A percentile compares a stretch with the other conserved stretches of the same genome.
Evolutionary conservation across 2,888 invertebrate genomes (phyloP).

Genomic region (Boloria euphrosyne): DNA sequence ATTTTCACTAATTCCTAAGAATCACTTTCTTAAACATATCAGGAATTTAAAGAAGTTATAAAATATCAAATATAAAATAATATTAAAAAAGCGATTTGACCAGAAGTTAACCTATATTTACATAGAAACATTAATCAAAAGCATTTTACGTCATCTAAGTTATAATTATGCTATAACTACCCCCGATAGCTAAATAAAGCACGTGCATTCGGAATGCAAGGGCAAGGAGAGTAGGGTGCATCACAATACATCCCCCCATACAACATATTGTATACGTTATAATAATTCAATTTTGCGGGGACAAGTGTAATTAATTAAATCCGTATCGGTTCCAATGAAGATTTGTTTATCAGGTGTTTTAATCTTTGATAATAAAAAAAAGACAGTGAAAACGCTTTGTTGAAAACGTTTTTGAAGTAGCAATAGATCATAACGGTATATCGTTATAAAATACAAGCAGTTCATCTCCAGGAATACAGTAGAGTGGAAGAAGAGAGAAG

Average conservation of each 20-base stretch:
- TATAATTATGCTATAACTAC: constrained; percentile 47
- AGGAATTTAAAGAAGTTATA: no score
- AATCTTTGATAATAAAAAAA: constrained; percentile 17
- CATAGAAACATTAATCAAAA: constrained; percentile 40
- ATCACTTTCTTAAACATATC: no score
- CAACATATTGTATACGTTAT: constrained; percentile 55
- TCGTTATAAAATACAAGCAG: no score
- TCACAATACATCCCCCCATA: constrained; percentile 48
- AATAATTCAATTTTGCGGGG: constrained; percentile 62
- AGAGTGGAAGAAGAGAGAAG: no score
- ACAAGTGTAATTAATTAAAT: constrained; percentile 49
- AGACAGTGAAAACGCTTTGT: no score
- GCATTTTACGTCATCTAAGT: constrained; percentile 43
- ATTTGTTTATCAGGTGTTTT: constrained; percentile 47
- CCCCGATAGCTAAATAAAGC: constrained; percentile 49
- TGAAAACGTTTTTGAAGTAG: no score
- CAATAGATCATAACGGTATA: no score
- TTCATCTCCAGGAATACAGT: no score
- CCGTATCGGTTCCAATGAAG: constrained; percentile 45
- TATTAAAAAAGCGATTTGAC: no score
- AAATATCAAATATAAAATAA: not conserved
- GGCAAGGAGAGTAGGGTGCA: constrained; percentile 51
- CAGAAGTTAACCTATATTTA: constrained; percentile 10
- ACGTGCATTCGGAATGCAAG: constrained; percentile 62
- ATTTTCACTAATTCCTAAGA: no score